Percentiles rank a stretch among this genome's conserved stretches.
phyloP scores from a whole-genome alignment of 2,888 invertebrate genomes.

The Torymus texanus region DNA sequence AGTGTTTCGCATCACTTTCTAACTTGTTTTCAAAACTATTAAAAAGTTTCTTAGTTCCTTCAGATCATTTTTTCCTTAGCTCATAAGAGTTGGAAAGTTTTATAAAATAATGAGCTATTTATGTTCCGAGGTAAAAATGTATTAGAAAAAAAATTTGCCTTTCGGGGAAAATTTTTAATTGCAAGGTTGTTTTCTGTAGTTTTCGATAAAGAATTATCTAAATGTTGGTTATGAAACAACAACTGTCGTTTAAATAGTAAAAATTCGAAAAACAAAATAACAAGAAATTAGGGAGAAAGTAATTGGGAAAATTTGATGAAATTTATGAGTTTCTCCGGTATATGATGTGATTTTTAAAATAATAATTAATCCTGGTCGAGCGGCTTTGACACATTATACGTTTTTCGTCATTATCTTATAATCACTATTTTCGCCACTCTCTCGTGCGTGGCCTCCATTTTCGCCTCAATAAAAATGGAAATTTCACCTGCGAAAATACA shows the following conservation, averaged over 20 bases:
- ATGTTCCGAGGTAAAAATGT: too few relatives aligned
- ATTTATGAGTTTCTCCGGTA: neutral
- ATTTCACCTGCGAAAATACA: neutral
- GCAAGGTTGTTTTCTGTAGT: too few relatives aligned
- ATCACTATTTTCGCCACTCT: neutral
- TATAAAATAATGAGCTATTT: too few relatives aligned
- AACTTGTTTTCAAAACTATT: slow-evolving; percentile 9
- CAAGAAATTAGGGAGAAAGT: neutral
- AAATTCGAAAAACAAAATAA: neutral
- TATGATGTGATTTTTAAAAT: neutral
- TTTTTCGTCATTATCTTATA: slow-evolving; percentile 5
- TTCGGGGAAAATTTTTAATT: too few relatives aligned
- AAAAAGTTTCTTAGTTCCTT: slow-evolving; percentile 7
- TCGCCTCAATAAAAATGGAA: neutral
- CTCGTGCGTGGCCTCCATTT: neutral
- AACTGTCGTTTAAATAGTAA: too few relatives aligned
- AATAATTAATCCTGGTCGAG: slow-evolving; percentile 21
- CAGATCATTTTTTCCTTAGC: slow-evolving; percentile 3
- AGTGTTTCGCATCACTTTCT: neutral
- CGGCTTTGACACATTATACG: neutral
- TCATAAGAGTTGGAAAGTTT: neutral
- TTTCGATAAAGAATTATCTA: too few relatives aligned
- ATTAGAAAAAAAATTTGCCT: too few relatives aligned
- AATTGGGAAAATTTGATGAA: neutral
- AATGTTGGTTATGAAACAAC: too few relatives aligned